Percentiles rank a stretch among this genome's conserved stretches.
These are phyloP conservation scores for Beris morrisii DNA, from an alignment of 2,888 invertebrate genomes.

Conservation along the genomic window DNA sequence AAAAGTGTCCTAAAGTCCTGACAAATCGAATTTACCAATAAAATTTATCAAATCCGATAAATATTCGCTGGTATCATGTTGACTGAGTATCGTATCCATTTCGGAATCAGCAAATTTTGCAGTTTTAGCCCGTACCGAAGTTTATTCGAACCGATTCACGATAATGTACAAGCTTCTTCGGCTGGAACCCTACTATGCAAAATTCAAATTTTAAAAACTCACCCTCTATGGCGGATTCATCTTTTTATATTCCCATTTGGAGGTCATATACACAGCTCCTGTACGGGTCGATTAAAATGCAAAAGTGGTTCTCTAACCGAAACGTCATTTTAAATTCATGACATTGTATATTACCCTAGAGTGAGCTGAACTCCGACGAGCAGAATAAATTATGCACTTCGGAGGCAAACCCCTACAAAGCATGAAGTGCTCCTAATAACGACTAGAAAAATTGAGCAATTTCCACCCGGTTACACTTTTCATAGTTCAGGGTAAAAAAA, in stretches of 20 bases:
- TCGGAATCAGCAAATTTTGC: not conserved
- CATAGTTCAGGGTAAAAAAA: too few species aligned
- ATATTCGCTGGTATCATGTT: not conserved
- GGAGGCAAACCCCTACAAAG: too few species aligned
- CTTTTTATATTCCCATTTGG: slow-evolving; percentile 17
- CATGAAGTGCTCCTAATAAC: too few species aligned
- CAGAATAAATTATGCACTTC: slow-evolving; percentile 8
- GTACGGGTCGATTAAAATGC: slow-evolving; percentile 20
- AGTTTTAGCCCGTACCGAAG: not conserved
- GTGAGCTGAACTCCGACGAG: not conserved
- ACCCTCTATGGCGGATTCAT: slow-evolving; percentile 10
- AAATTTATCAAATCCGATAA: slow-evolving; percentile 12
- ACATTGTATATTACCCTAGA: slow-evolving; percentile 10
- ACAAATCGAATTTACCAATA: slow-evolving; percentile 24
- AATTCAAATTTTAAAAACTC: slow-evolving; percentile 18
- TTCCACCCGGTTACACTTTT: too few species aligned
- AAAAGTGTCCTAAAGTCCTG: not conserved
- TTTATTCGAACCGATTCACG: not conserved
- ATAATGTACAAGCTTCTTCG: not conserved
- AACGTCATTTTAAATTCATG: slow-evolving; percentile 25
- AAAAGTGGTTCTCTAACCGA: slow-evolving; percentile 15
- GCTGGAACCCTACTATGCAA: not conserved
- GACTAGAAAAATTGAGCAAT: too few species aligned
- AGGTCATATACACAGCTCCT: slow-evolving; percentile 5
- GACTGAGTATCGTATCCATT: not conserved